A percentile compares a stretch with the other conserved stretches of the same genome.
These are phyloP conservation scores for Catagonus wagneri DNA, from an alignment of 2,113 vertebrate genomes.

Conservation along the genomic window DNA sequence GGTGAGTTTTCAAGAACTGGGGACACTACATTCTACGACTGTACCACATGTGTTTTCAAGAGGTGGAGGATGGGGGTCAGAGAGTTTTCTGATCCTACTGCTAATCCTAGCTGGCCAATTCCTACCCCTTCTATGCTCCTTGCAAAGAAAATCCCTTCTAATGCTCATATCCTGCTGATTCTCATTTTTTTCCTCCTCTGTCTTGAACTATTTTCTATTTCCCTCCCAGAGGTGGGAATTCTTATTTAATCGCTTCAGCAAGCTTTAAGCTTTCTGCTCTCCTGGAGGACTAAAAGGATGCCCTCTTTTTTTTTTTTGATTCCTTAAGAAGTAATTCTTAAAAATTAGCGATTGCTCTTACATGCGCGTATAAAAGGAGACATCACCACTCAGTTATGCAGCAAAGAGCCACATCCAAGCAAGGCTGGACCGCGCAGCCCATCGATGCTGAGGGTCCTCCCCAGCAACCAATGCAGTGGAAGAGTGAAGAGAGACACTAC, in stretches of 20 bases:
- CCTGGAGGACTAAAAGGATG: not conserved
- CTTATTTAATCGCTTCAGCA: not conserved
- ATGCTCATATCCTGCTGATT: not conserved
- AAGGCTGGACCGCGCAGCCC: rapidly evolving
- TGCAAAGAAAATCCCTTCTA: not conserved
- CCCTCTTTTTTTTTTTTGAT: not conserved
- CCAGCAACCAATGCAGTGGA: rapidly evolving
- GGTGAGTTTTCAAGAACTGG: not conserved
- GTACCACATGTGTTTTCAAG: not conserved
- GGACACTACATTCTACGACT: not conserved
- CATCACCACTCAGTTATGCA: not conserved
- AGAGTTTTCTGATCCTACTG: not conserved
- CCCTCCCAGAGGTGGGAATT: not conserved
- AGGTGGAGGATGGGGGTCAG: not conserved
- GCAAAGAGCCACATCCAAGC: not conserved
- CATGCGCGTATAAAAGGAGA: not conserved
- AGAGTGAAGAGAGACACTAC: not conserved
- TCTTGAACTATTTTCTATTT: not conserved
- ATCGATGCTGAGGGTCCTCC: not conserved
- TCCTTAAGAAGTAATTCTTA: not conserved
- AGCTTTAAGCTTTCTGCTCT: not conserved
- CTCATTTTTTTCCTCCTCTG: not conserved
- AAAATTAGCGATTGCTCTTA: not conserved
- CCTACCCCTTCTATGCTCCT: not conserved
- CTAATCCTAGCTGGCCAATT: not conserved